phyloP scores from a whole-genome alignment of 1,140 invertebrate genomes.

The Brachystomella parvula region DNA sequence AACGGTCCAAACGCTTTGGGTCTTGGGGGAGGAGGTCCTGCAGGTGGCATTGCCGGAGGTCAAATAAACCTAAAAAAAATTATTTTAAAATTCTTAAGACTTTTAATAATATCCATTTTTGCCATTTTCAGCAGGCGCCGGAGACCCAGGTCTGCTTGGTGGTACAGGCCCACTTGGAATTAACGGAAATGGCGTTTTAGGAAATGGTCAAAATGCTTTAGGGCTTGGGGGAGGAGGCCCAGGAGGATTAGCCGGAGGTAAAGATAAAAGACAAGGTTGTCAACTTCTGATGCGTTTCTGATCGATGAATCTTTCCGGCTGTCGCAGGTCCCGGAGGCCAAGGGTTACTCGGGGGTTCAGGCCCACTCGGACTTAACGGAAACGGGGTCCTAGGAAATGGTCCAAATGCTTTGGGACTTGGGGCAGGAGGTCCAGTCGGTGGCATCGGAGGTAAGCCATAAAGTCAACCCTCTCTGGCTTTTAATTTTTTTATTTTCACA shows the following conservation, averaged over 20 bases:
- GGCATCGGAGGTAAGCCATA: background rate
- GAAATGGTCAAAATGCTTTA: background rate
- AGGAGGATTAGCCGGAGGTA: background rate
- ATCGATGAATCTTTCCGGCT: too few relatives aligned
- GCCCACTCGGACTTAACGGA: background rate
- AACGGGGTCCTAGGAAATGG: background rate
- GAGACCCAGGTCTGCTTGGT: background rate
- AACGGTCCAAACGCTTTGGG: background rate
- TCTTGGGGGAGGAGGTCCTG: background rate
- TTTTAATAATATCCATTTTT: background rate
- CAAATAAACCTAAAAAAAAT: background rate
- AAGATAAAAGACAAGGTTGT: too few relatives aligned
- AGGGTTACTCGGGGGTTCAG: background rate
- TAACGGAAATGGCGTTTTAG: background rate
- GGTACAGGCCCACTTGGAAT: background rate
- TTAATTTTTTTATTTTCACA: background rate
- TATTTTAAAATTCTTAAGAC: background rate
- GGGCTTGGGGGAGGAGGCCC: background rate
- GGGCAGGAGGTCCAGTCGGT: background rate
- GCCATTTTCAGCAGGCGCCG: background rate
- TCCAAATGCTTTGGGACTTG: background rate
- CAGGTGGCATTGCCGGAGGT: background rate
- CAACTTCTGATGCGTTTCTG: too few relatives aligned
- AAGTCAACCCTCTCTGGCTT: background rate
- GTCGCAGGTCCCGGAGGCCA: too few relatives aligned